Evolutionary conservation across 2,113 vertebrate genomes (phyloP), one percentile per base, ranked within the genome.

Genomic region (Aegithalos caudatus): DNA sequence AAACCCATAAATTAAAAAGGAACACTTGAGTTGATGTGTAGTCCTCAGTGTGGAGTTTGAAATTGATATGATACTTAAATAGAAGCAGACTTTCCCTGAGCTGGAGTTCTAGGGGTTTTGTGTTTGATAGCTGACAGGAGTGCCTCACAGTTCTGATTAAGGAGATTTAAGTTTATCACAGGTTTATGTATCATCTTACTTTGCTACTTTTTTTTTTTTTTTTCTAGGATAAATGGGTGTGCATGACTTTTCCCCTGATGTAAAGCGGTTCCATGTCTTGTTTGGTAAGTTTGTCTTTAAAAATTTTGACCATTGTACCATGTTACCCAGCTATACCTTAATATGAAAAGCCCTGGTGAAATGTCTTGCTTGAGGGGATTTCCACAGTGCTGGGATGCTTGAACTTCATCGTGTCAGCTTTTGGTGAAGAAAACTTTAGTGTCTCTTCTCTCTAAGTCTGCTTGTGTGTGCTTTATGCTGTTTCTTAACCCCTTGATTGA

Each of bases 221-320:
- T 86, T 90, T 81, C 73, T 92, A 97, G 95, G 92, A 86, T 98
- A 97, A 94, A 98, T 98, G 98, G 97, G 83, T 96, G 93, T 97
- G 66, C 92, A 31, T 97, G 81, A 92, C 81, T 60, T 86, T 95
- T 92, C 78, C 72, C 81, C 64, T 95, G 82, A 96, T 84, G 81
- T 97, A 98, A 98, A 97, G 94, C 2, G 44, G 96, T 98, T 98
- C 98, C 98, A 98, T 98, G 98, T 98, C 98, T 98, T 97, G 98
- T 97, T 94, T 98, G 98, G 98, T 98, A 98, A 98, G 98, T 96
- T 74, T 80, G 35, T 89, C 50, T 92, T 92, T 91, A 61, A 67
- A 53, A 74, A 57, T 38, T 72, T 82, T 67, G 22, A 38, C 44
- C 3, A 2, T 38, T 85, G 19, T 67, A 57, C 42, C 42, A 88